Base-by-base conservation (phyloP, 2,797 vertebrate species). In the Myotis findleyi region DNA sequence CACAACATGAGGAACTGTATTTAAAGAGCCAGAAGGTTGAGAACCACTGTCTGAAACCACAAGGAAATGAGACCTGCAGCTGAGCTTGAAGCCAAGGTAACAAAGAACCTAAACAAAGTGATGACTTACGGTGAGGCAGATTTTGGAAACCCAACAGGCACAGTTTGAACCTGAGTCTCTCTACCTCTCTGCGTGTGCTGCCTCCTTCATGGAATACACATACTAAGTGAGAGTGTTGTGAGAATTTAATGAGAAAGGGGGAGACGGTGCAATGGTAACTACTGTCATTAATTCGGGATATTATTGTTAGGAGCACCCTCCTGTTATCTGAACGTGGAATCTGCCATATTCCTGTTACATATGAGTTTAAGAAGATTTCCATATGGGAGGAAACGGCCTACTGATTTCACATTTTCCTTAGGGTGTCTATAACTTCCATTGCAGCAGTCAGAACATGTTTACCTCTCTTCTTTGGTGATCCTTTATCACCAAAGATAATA, bases 401-500 rank as follows among this genome's bases (percentile, higher is more conserved):
- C 33, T 59, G 57, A 68, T 27, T 81, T 80, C 41, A 57, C 49
- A 33, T 81, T 81, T 57, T 81, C 38, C 90, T 27, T 41, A 33
- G 38, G 20, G 1, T 81, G 9, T 27, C 51, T 41, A 38, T 62
- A 21, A 59, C 38, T 69, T 47, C 14, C n/a, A 36, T 36, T 36
- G 53, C 27, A 62, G 30, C 1, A 2, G 12, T 91, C 53, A 33
- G 20, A 87, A 53, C 2, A 8, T 75, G 33, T 44, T 83, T 38
- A 27, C 10, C 13, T 87, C 33, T 87, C 27, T 55, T 73, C 7
- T 68, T 73, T 30, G 49, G 66, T 33, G 33, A 66, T 10, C 5
- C 16, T 44, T 57, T 73, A 80, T 80, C 55, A 73, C 55, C 57
- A 59, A 59, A 12, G 25, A 13, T 59, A 59, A 27, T 59, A 27